Base-by-base conservation (phyloP, 2,113 vertebrate genomes). In the Gymnarchus niloticus region DNA sequence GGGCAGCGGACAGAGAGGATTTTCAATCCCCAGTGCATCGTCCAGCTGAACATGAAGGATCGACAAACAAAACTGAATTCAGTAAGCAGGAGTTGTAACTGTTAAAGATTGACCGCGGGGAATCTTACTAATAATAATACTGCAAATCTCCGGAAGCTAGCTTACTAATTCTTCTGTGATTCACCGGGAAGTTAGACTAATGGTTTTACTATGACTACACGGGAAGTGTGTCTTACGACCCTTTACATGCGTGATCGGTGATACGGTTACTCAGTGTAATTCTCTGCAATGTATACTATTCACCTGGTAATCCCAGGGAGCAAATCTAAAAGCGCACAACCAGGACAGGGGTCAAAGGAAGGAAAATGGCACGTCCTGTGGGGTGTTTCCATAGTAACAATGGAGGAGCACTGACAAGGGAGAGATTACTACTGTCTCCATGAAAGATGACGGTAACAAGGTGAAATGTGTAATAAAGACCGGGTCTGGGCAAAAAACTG, bases 371-470 rank as follows among this genome's bases (percentile, higher is more conserved):
- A 56, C 12, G 25, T 25, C 48, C 23, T 52, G 41, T 5, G 57
- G 78, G 6, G 77, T 7, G 77, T 86, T 81, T 86, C 80, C 59
- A 82, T 54, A 61, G 80, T 48, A 86, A 86, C 78, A 21, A 21
- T 48, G 56, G 25, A 85, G 19, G 41, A 56, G 52, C n/a, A 25
- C 78, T 12, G 80, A 73, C n/a, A 37, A 17, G 25, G n/a, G 46
- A 59, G 51, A 65, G 59, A 65, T 65, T n/a, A 21, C 1, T 82
- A 65, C 41, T 17, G 80, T 78, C 65, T 85, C 84, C 84, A 54
- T 28, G 46, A 52, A n/a, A 23, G 37, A 61, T 41, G 44, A 23
- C 48, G 23, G 56, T 9, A 10, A 25, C 19, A 46, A 51, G 85
- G 80, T 83, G 80, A 86, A 61, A 86, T 80, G 78, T 51, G 44